Evolutionary conservation across 30 jellyfish, hydroid and myxozoan genomes (phyloP).

Genomic region (Clytia hemisphaerica): DNA sequence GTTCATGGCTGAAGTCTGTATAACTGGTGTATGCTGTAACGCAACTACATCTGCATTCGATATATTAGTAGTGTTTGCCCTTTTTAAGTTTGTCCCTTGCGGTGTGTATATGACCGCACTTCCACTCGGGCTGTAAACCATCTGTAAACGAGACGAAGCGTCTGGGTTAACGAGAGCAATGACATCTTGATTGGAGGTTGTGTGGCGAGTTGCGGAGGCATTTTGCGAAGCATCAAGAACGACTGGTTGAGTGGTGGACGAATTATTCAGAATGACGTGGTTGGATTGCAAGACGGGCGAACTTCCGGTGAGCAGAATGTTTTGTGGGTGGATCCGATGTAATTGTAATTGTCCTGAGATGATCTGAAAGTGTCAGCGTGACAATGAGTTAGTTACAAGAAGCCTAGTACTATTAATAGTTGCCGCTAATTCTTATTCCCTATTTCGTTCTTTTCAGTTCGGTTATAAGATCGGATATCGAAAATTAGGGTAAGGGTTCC

Average conservation of each 20-base stretch:
- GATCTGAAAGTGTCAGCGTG: slow-evolving; percentile 44
- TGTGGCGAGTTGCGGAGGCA: slow-evolving; percentile 6
- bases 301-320: slow-evolving; percentile 87
- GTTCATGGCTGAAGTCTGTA: slow-evolving; percentile 28
- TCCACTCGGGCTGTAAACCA: slow-evolving; percentile 72
- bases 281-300: slow-evolving; percentile 60
- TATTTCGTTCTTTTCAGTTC: too few species aligned
- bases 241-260: slow-evolving; percentile 41
- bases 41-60: slow-evolving; percentile 13
- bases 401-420: too few species aligned
- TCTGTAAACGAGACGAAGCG: slow-evolving; percentile 56
- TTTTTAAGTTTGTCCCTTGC: slow-evolving; percentile 16
- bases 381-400: neutral
- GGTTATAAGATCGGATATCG: too few species aligned
- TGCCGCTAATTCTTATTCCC: too few species aligned
- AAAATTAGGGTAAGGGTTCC: too few species aligned
- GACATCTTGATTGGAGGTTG: slow-evolving; percentile 44
- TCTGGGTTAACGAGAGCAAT: slow-evolving; percentile 51
- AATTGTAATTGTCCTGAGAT: slow-evolving; percentile 84
- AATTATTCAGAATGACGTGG: slow-evolving; percentile 63
- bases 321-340: slow-evolving; percentile 95
- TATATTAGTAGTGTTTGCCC: neutral
- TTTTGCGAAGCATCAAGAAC: slow-evolving; percentile 51
- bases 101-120: slow-evolving; percentile 65
- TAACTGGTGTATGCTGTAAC: slow-evolving; percentile 40